Conservation (phyloP, 2,888 invertebrate species). For the Smittia aterrima region DNA sequence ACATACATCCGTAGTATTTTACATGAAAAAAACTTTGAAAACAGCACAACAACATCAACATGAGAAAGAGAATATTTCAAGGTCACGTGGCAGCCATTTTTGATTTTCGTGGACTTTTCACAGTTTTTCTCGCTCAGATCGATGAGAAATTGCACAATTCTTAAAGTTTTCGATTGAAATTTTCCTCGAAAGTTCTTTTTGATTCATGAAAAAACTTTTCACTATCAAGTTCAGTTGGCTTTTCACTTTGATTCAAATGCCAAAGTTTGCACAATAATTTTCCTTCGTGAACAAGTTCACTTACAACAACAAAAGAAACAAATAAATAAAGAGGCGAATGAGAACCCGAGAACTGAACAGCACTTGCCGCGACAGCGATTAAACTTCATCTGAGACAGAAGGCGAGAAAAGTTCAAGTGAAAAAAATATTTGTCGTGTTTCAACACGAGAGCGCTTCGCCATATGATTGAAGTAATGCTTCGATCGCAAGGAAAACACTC, state of each 20-base stretch:
- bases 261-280: background rate
- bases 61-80: constrained; percentile 29
- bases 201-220: background rate
- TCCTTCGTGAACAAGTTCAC: constrained; percentile 5
- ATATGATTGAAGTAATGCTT: background rate
- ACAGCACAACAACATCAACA: constrained; percentile 25
- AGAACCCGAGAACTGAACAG: constrained; percentile 12
- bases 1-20: constrained; percentile 32
- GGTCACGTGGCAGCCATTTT: constrained; percentile 41
- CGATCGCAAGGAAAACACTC: background rate
- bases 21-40: constrained; percentile 15
- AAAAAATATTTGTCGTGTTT: background rate
- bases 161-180: background rate
- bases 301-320: background rate
- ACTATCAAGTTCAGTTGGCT: background rate
- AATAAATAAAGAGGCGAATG: background rate
- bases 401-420: background rate
- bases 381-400: constrained; percentile 36
- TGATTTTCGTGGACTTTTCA: constrained; percentile 23
- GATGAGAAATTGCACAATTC: background rate
- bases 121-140: constrained; percentile 7
- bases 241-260: background rate
- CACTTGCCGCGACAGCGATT: constrained; percentile 37
- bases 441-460: background rate
- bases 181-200: background rate